Evolutionary conservation across 2,888 invertebrate species (phyloP).

Genomic region (Flabesymbios commensalis): DNA sequence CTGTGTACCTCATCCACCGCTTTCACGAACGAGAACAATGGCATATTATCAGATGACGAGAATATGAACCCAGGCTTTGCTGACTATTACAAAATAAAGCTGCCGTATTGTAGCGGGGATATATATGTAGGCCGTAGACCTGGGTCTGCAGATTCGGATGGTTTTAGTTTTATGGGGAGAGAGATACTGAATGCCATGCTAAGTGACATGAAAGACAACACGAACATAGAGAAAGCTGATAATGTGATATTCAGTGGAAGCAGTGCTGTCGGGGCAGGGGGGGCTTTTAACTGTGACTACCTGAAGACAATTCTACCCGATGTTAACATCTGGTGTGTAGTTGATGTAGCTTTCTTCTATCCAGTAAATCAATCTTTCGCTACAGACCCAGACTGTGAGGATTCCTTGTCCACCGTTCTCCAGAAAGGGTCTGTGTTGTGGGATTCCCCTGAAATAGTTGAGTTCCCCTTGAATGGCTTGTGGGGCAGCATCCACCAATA

Average conservation of each 20-base stretch:
- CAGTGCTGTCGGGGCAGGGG: slow-evolving; percentile 21
- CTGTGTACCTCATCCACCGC: background rate
- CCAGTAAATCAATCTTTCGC: background rate
- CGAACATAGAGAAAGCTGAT: background rate
- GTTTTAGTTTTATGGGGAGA: background rate
- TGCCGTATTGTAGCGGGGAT: slow-evolving; percentile 16
- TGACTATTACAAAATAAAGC: slow-evolving; percentile 7
- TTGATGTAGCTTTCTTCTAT: slow-evolving; percentile 20
- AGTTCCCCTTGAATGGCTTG: slow-evolving; percentile 5
- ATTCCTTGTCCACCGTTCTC: slow-evolving; percentile 13
- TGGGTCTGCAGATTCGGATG: background rate
- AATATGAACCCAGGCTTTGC: slow-evolving; percentile 2
- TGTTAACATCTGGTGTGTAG: slow-evolving; percentile 4
- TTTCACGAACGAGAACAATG: background rate
- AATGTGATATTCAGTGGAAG: slow-evolving; percentile 9
- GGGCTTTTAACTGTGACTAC: slow-evolving; percentile 14
- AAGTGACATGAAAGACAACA: background rate
- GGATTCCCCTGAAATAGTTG: background rate
- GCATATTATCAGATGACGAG: slow-evolving; percentile 10
- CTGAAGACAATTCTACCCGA: background rate
- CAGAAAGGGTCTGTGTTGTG: background rate
- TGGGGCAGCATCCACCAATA: background rate
- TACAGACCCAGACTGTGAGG: background rate
- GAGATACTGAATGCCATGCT: slow-evolving; percentile 1
- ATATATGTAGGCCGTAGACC: slow-evolving; percentile 6